Base-by-base conservation (phyloP, 2,797 vertebrate species). In the Arnoldichthys spilopterus region DNA sequence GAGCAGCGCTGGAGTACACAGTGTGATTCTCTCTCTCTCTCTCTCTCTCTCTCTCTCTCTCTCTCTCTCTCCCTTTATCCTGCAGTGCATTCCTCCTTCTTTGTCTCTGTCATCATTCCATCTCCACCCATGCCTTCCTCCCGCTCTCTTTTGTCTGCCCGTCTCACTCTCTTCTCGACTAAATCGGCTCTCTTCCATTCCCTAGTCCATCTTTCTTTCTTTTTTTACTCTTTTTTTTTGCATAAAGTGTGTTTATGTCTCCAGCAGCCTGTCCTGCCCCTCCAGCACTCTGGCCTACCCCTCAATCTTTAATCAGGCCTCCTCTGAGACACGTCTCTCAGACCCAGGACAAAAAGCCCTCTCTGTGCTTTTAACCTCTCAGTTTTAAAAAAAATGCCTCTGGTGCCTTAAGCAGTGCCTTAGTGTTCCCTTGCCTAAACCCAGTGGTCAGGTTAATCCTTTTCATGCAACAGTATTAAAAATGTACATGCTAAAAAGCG, bases 1-100 rank as follows among this genome's bases (percentile, higher is more conserved):
- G 92, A 93, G 83, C 91, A 92, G 88, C 75, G 72, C 63, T 71
- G 77, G 62, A 75, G 81, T 64, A 78, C 83, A 79, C 76, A 81
- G 56, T 61, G 67, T 77, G 79, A 76, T 24, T 51, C 64, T 7
- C 77, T 26, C 79, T 16, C 75, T 66, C 79, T 18, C 51, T 62
- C 63, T 34, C 28, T 74, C 72, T n/a, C 56, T 34, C 59, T 56
- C 49, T 16, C 51, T 45, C 22, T 20, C 63, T 20, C 32, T 26
- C 45, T 32, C 51, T 62, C 61, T 71, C 72, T 72, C 26, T 18
- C 68, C 79, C 47, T 59, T 43, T 71, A 32, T 45, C 22, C 11
- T 51, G 67, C 40, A 70, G 1, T 61, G 40, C 32, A 47, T 28
- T 37, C 58, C 53, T 53, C n/a, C 63, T 56, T 24, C 58, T 30